Evolutionary conservation across 2,113 vertebrate genomes (phyloP), one percentile per base, ranked within the genome.

Genomic region (Phalacrocorax carbo): DNA sequence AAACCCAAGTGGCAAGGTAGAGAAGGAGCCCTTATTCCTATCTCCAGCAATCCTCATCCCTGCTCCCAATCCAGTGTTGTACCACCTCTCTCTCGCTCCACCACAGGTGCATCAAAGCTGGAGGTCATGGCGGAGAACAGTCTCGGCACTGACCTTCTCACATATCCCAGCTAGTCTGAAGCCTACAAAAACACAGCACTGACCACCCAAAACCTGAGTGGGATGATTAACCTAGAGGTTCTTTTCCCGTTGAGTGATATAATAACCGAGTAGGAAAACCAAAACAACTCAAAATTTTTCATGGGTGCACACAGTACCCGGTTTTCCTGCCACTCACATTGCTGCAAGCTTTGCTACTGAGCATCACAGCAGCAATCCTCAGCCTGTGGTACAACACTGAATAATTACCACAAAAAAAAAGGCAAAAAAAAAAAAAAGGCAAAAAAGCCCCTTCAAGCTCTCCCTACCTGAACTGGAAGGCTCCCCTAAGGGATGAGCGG

Each of bases 91-190:
- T 72, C 79, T 27, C 2, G 2, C 38, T 73, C 51, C 25, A 27
- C 9, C 73, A 68, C 0, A 0, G 52, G 10, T 51, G 26, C 6
- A 77, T 20, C 46, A 72, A 61, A 84, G 64, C 36, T 73, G 58
- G 19, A 76, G 54, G 55, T 16, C 4, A 0, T 2, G 3, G 10
- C 0, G 3, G 58, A 68, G 21, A 8, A 44, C 1, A 14, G 49
- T 29, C 66, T 54, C 0, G 0, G 21, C 46, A 90, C 25, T 34
- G 44, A 55, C 2, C 2, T 34, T 30, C 71, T 58, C 55, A 20
- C 1, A 4, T 0, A 3, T 77, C 46, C 36, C 76, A 62, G 11
- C 54, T 34, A 38, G n/a, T 15, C 77, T 78, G 30, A 86, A 87
- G 57, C 40, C 26, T 69, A 68, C 11, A 84, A 48, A 93, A 87